Conservation (phyloP, 1,140 invertebrate species). For the Eueides isabella region DNA sequence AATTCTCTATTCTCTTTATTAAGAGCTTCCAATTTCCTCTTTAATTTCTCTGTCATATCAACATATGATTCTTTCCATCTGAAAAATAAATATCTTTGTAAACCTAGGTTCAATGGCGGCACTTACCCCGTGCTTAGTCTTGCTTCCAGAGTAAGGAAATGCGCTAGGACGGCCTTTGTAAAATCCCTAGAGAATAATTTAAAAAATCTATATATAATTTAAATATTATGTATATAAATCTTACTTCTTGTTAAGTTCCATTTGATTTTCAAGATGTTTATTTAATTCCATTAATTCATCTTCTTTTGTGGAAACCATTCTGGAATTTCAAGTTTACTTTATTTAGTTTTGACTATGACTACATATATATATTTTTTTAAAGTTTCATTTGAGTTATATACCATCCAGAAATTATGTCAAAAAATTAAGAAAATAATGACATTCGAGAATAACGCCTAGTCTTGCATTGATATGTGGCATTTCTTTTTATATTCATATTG, state of each 20-base stretch:
- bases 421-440: no score
- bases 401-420: no score
- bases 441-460: no score
- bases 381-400: no score
- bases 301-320: conserved; percentile 70
- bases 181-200: no score
- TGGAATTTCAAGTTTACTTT: conserved; percentile 36
- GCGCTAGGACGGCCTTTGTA: no score
- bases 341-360: background rate
- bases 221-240: background rate
- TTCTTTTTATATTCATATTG: no score
- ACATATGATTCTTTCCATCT: conserved; percentile 86
- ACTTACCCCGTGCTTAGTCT: no score
- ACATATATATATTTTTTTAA: no score
- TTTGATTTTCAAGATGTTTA: conserved; percentile 74
- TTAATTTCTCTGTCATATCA: conserved; percentile 84
- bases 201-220: background rate
- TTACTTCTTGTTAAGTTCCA: conserved; percentile 76
- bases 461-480: no score
- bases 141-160: background rate
- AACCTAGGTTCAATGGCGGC: no score
- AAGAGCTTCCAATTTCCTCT: conserved; percentile 82
- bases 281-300: conserved; percentile 71
- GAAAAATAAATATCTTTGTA: conserved; percentile 44
- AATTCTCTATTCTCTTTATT: conserved; percentile 82